phyloP scores from a whole-genome alignment of 2,888 invertebrate genomes.

The Thysanoteuthis rhombus region DNA sequence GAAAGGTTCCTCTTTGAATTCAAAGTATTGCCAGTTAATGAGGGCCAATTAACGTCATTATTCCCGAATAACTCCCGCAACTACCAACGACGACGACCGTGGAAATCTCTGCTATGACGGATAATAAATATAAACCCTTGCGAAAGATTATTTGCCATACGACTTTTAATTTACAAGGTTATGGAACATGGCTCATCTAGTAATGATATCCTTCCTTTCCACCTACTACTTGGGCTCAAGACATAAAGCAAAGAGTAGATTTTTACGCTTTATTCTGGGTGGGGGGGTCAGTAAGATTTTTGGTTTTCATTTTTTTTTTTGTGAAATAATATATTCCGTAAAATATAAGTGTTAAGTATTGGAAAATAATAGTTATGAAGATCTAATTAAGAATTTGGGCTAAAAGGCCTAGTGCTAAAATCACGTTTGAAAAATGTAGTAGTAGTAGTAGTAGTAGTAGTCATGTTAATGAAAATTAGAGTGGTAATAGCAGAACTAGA shows the following conservation, averaged over 20 bases:
- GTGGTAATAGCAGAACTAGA: too few relatives aligned
- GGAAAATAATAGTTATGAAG: too few relatives aligned
- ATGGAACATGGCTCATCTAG: background rate
- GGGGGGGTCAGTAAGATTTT: too few relatives aligned
- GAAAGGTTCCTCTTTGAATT: conserved; percentile 12
- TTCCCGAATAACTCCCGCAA: background rate
- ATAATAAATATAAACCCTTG: background rate
- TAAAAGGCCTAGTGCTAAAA: too few relatives aligned
- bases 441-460: too few relatives aligned
- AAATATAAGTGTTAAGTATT: too few relatives aligned
- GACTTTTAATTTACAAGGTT: background rate
- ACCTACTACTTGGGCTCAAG: background rate
- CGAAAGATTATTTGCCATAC: background rate
- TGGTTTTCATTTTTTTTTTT: too few relatives aligned
- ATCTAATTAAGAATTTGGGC: too few relatives aligned
- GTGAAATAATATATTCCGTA: too few relatives aligned
- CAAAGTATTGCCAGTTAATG: conserved; percentile 12
- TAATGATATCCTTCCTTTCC: background rate
- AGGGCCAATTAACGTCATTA: background rate
- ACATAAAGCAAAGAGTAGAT: background rate
- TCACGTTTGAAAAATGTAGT: too few relatives aligned
- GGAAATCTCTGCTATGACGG: background rate
- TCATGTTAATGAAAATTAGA: too few relatives aligned
- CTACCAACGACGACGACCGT: background rate
- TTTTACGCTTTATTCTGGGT: background rate